Percentiles rank a stretch among this genome's conserved stretches.
phyloP scores from a whole-genome alignment of 2,797 vertebrate species.

The Pitangus sulphuratus region DNA sequence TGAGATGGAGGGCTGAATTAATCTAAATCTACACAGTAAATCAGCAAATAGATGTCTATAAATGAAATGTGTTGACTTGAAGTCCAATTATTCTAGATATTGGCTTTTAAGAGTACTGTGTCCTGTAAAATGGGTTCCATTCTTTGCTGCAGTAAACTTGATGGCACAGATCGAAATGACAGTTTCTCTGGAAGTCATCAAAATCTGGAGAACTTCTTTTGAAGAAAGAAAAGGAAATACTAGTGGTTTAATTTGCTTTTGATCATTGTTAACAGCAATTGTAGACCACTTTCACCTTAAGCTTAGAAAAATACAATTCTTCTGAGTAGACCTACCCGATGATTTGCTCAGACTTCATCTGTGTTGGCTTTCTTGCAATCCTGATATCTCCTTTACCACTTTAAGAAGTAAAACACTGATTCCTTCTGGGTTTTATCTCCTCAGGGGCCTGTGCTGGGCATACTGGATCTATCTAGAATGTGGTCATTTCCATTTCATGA shows the following conservation, averaged over 20 bases:
- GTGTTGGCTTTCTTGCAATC: neutral
- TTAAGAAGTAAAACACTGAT: neutral
- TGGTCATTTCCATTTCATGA: neutral
- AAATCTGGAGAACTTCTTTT: neutral
- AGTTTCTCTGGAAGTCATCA: neutral
- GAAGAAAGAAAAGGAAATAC: neutral
- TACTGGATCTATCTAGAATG: neutral
- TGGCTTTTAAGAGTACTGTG: neutral
- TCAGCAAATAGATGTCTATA: neutral
- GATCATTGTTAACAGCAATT: neutral
- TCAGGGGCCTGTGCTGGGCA: rapidly evolving
- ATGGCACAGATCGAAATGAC: neutral
- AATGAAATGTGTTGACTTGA: neutral
- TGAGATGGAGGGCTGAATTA: neutral
- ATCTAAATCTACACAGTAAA: neutral
- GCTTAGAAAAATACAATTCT: neutral
- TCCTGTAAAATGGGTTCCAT: neutral
- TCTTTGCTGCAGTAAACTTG: neutral
- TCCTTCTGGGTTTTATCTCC: neutral
- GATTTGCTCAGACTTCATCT: neutral
- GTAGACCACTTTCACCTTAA: neutral
- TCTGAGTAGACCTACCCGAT: rapidly evolving
- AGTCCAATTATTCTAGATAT: neutral
- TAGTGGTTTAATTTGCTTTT: neutral
- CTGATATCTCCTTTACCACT: neutral